Evolutionary conservation across 2,113 vertebrate species (phyloP), one percentile per base, ranked within the genome.

Genomic region (Centropus bengalensis): DNA sequence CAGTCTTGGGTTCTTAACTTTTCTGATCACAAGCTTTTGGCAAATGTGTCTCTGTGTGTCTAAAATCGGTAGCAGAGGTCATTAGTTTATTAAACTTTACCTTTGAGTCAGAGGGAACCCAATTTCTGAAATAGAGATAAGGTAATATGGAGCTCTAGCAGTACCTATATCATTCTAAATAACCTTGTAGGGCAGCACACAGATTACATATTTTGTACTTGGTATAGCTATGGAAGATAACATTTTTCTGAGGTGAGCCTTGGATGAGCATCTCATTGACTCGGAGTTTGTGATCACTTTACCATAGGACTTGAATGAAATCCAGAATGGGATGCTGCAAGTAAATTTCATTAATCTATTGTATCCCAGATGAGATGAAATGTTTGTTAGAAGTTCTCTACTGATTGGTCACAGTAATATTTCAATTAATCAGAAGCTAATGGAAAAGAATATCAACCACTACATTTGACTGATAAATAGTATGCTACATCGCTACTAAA

Each of bases 351-450:
- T 86, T 73, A 58, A 88, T 86, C 40, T 92, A 14, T 81, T 64
- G 62, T 82, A 84, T 75, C 18, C 21, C 71, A 68, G 32, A 70
- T 51, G 8, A 88, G 30, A 86, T 49, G 30, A 85, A 79, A 55
- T 81, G 60, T 87, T 95, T 85, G 33, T 90, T 54, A 81, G 86
- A 73, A 69, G 36, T 27, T 91, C 16, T 66, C 21, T 68, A 51
- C 67, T 86, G 75, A 73, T 69, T 79, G 84, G 66, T 89, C 55
- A 80, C 42, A 70, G 22, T 86, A 87, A 73, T 80, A 67, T 62
- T 95, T 91, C 62, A 93, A 60, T 75, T 92, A 96, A 81, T 73
- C 60, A 81, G 71, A 91, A 91, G 45, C 26, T 86, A 89, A 92
- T 52, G 54, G 58, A 85, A 76, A 82, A 90, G 47, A 84, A 82